phyloP scores from a whole-genome alignment of 2,888 invertebrate genomes.

The Iselma pallidipennis region DNA sequence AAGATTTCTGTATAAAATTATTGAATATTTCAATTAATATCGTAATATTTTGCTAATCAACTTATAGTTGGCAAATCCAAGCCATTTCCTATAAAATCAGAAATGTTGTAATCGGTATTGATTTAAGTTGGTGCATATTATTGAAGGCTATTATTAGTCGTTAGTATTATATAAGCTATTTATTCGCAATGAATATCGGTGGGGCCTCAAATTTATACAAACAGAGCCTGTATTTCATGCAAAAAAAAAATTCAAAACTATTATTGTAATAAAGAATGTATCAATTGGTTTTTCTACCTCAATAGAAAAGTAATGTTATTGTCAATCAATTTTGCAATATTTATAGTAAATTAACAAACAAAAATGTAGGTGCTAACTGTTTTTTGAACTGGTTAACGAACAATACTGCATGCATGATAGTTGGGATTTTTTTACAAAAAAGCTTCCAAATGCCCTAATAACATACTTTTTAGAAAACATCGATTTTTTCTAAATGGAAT shows the following conservation, averaged over 20 bases:
- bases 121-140: not conserved
- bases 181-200: too few species aligned
- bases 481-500: not conserved
- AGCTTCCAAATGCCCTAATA: not conserved
- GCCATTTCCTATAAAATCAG: not conserved
- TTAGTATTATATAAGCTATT: not conserved
- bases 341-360: not conserved
- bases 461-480: not conserved
- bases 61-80: too few species aligned
- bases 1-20: too few species aligned
- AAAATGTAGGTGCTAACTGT: conserved; percentile 1
- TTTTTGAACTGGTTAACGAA: conserved; percentile 1
- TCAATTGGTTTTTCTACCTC: too few species aligned
- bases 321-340: too few species aligned
- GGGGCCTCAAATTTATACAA: not conserved
- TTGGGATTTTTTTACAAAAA: not conserved
- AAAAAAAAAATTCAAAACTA: too few species aligned
- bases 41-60: too few species aligned
- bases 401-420: not conserved
- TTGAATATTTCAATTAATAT: too few species aligned
- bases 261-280: too few species aligned
- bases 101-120: not conserved
- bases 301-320: too few species aligned
- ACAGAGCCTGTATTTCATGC: too few species aligned
- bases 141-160: not conserved